phyloP scores from a whole-genome alignment of 2,888 invertebrate species.

The Heterodera filipjevi region DNA sequence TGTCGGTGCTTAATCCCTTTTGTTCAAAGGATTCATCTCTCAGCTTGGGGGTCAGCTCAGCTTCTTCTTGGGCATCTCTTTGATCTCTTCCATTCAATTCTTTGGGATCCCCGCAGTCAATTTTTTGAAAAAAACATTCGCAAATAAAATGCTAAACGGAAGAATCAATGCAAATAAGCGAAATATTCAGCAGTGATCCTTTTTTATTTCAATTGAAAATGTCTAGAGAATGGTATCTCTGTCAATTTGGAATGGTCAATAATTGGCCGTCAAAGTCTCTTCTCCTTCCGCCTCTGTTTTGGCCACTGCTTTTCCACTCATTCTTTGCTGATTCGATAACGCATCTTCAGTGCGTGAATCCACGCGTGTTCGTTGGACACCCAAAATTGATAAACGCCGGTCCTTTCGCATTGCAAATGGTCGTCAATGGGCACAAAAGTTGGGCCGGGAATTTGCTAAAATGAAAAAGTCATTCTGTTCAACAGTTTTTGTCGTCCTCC shows the following conservation, averaged over 20 bases:
- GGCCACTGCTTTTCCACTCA: not conserved
- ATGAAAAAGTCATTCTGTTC: not conserved
- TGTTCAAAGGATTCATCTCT: conserved; percentile 35
- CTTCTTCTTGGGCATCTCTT: conserved; percentile 36
- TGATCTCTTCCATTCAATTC: conserved; percentile 38
- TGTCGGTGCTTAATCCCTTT: not conserved
- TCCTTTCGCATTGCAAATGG: conserved; percentile 38
- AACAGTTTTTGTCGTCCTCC: not conserved
- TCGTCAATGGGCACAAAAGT: conserved; percentile 58
- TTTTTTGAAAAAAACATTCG: not conserved
- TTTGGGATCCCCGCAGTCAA: conserved; percentile 15
- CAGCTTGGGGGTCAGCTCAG: conserved; percentile 40
- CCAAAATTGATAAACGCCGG: conserved; percentile 53
- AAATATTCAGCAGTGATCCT: no score
- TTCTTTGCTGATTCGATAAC: conserved; percentile 35
- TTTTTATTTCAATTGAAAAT: no score
- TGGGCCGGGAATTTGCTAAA: conserved; percentile 62
- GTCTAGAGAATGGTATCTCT: no score
- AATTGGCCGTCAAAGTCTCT: not conserved
- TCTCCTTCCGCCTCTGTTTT: not conserved
- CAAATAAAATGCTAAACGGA: not conserved
- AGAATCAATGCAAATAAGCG: no score
- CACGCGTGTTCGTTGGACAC: conserved; percentile 63
- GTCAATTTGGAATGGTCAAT: no score
- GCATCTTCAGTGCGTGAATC: conserved; percentile 58